phyloP scores from a whole-genome alignment of 2,113 vertebrate genomes.

The Cryptomyrus ogoouensis region DNA sequence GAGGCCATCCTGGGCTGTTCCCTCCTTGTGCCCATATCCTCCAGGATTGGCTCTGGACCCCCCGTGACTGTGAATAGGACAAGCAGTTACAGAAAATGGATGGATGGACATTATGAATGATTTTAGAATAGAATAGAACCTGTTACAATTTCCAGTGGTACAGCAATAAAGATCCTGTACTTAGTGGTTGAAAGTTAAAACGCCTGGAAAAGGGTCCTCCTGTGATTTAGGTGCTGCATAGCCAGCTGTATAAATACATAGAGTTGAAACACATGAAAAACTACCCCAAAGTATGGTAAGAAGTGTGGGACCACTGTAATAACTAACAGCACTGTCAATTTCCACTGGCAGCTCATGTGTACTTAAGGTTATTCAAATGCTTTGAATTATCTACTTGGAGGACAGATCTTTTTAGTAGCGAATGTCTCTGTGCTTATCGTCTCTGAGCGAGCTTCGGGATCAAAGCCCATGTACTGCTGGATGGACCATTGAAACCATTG shows the following conservation, averaged over 20 bases:
- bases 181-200: neutral
- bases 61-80: neutral
- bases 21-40: neutral
- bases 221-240: neutral
- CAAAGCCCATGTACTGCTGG: slow-evolving; percentile 19
- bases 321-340: neutral
- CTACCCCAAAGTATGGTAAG: neutral
- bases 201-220: neutral
- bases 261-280: neutral
- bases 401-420: neutral
- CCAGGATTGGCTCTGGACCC: no score
- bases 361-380: neutral
- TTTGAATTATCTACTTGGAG: neutral
- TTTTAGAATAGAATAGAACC: neutral
- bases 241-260: neutral
- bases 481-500: slow-evolving; percentile 19
- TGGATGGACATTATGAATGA: neutral
- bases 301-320: neutral
- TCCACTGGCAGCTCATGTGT: neutral
- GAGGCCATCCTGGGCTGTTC: neutral
- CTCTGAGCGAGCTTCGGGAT: slow-evolving; percentile 21
- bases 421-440: neutral
- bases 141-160: neutral
- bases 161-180: neutral
- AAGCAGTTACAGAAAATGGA: neutral